Evolutionary conservation across 2,888 invertebrate species (phyloP).

Genomic region (Clostera curtula): DNA sequence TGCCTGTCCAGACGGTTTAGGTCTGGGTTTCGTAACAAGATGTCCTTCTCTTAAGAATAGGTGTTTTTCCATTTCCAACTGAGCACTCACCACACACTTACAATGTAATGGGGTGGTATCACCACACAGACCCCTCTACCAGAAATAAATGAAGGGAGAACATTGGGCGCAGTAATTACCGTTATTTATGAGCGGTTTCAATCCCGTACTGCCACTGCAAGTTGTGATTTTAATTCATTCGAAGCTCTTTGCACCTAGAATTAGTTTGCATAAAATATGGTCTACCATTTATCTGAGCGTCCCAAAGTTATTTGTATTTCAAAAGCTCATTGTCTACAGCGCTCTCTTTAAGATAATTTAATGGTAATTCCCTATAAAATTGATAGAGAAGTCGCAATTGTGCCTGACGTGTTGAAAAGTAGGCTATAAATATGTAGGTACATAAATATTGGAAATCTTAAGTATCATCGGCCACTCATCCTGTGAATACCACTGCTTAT

Average conservation of each 20-base stretch:
- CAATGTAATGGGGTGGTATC: too few relatives aligned
- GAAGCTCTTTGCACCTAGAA: slow-evolving; percentile 65
- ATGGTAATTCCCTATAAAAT: slow-evolving; percentile 6
- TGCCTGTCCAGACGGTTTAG: too few relatives aligned
- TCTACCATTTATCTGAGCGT: slow-evolving; percentile 51
- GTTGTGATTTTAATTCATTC: slow-evolving; percentile 70
- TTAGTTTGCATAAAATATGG: slow-evolving; percentile 68
- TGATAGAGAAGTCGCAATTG: slow-evolving; percentile 1
- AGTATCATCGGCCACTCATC: too few relatives aligned
- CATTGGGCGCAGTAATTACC: slow-evolving; percentile 49
- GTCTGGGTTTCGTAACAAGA: too few relatives aligned
- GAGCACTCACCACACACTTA: too few relatives aligned
- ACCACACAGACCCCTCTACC: too few relatives aligned
- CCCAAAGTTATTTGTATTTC: slow-evolving; percentile 39
- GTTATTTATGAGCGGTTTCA: slow-evolving; percentile 69
- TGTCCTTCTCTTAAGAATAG: too few relatives aligned
- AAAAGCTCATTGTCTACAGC: slow-evolving; percentile 35
- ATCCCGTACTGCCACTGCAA: slow-evolving; percentile 57
- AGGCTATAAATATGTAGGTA: too few relatives aligned
- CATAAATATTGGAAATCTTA: too few relatives aligned
- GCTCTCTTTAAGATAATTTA: slow-evolving; percentile 19
- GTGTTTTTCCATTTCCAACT: too few relatives aligned
- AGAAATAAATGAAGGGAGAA: slow-evolving; percentile 35
- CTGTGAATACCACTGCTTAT: too few relatives aligned
- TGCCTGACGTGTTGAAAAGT: too few relatives aligned